A percentile compares a stretch with the other conserved stretches of the same genome.
phyloP scores from a whole-genome alignment of 2,888 invertebrate genomes.

The Drosophila falleni region DNA sequence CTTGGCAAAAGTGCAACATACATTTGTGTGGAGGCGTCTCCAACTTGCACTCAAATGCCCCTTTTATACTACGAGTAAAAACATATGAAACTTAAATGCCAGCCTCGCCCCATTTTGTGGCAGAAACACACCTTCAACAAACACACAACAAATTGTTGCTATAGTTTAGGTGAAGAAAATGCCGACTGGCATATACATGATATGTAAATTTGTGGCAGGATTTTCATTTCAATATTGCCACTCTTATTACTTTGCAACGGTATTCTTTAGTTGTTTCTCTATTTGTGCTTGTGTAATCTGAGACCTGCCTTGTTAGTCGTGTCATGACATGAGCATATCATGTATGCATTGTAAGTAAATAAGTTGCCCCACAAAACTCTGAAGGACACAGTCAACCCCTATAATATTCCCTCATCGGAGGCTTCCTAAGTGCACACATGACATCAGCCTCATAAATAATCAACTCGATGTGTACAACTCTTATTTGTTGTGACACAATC shows the following conservation, averaged over 20 bases:
- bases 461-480: slow-evolving; percentile 18
- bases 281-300: slow-evolving; percentile 35
- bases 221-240: neutral
- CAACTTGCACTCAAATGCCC: neutral
- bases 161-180: slow-evolving; percentile 1
- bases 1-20: slow-evolving; percentile 47
- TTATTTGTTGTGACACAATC: slow-evolving; percentile 65
- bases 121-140: slow-evolving; percentile 49
- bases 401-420: slow-evolving; percentile 12
- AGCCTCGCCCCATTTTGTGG: slow-evolving; percentile 53
- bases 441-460: slow-evolving; percentile 60
- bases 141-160: slow-evolving; percentile 5
- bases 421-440: slow-evolving; percentile 38
- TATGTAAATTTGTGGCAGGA: slow-evolving; percentile 17
- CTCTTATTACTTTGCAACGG: neutral
- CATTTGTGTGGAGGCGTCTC: slow-evolving; percentile 31
- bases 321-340: slow-evolving; percentile 35
- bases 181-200: neutral
- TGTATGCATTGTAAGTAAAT: slow-evolving; percentile 25
- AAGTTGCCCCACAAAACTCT: slow-evolving; percentile 42
- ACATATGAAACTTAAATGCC: slow-evolving; percentile 59
- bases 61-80: neutral
- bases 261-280: neutral
- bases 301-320: slow-evolving; percentile 41
- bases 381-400: slow-evolving; percentile 52